Percentiles rank a stretch among this genome's conserved stretches.
phyloP scores from a whole-genome alignment of 2,888 invertebrate species.

The Pyrrhia umbra region DNA sequence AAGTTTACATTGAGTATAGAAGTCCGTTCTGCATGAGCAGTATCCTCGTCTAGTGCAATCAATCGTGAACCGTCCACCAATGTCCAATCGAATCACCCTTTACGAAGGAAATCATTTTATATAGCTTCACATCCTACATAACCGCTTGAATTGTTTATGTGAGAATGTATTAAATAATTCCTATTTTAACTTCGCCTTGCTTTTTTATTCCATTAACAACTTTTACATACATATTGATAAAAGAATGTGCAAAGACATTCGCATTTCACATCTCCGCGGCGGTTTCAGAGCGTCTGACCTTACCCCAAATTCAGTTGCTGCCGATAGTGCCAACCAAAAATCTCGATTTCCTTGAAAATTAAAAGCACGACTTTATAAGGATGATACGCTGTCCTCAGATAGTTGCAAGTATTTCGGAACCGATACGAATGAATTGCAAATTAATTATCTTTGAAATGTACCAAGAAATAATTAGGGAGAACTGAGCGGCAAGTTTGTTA shows the following conservation, averaged over 20 bases:
- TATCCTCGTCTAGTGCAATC: conserved; percentile 81
- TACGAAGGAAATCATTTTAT: conserved; percentile 74
- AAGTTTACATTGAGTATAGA: conserved; percentile 54
- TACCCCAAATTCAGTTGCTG: conserved; percentile 58
- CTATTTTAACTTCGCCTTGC: conserved; percentile 4
- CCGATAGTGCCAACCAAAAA: conserved; percentile 32
- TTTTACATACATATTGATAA: conserved; percentile 15
- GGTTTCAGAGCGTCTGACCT: conserved; percentile 54
- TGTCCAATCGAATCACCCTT: conserved; percentile 76
- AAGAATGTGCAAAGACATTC: conserved; percentile 32
- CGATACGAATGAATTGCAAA: conserved; percentile 1
- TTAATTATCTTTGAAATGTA: conserved; percentile 56
- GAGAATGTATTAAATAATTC: conserved; percentile 34
- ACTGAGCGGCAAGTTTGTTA: conserved; percentile 65
- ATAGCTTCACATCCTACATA: conserved; percentile 57
- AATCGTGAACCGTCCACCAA: conserved; percentile 82
- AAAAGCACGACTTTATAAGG: conserved; percentile 46
- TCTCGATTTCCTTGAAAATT: conserved; percentile 62
- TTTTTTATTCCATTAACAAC: conserved; percentile 27
- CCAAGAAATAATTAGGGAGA: conserved; percentile 64
- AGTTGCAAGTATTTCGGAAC: conserved; percentile 12
- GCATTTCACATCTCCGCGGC: conserved; percentile 43
- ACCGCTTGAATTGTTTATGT: conserved; percentile 60
- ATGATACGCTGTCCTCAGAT: conserved; percentile 41
- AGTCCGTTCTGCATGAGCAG: conserved; percentile 80